Percentiles rank a stretch among this genome's conserved stretches.
phyloP scores from a whole-genome alignment of 2,113 vertebrate genomes.

The Tupaia chinensis region DNA sequence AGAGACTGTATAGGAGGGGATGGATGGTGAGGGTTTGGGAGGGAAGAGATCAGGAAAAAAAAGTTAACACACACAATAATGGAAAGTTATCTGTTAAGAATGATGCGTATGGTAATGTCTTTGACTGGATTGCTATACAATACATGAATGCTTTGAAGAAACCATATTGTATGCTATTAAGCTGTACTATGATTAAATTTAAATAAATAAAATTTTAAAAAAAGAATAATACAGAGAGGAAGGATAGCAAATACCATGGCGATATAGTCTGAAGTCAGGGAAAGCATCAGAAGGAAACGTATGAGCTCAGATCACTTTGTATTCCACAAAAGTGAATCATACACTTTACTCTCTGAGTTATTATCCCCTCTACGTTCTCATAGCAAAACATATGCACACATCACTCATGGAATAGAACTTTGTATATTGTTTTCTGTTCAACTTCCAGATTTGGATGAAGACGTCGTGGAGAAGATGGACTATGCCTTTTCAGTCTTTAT shows the following conservation, averaged over 20 bases:
- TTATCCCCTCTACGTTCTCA: not conserved
- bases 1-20: too few species aligned
- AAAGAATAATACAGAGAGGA: not conserved
- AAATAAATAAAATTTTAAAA: too few species aligned
- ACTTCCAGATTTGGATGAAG: not conserved
- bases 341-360: not conserved
- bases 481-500: not conserved
- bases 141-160: too few species aligned
- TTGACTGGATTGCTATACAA: too few species aligned
- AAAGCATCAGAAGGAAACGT: not conserved
- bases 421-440: slow-evolving; percentile 15
- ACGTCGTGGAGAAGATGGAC: not conserved
- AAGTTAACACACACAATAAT: too few species aligned
- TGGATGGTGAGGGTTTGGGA: too few species aligned
- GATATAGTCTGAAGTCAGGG: not conserved
- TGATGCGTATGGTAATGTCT: too few species aligned
- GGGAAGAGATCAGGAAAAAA: too few species aligned
- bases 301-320: not conserved
- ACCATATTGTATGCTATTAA: too few species aligned
- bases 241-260: not conserved
- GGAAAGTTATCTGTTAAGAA: too few species aligned
- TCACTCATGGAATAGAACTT: not conserved
- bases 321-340: not conserved
- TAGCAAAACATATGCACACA: not conserved
- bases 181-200: too few species aligned